phyloP scores from a whole-genome alignment of 2,797 vertebrate genomes.

The Eospalax fontanierii region DNA sequence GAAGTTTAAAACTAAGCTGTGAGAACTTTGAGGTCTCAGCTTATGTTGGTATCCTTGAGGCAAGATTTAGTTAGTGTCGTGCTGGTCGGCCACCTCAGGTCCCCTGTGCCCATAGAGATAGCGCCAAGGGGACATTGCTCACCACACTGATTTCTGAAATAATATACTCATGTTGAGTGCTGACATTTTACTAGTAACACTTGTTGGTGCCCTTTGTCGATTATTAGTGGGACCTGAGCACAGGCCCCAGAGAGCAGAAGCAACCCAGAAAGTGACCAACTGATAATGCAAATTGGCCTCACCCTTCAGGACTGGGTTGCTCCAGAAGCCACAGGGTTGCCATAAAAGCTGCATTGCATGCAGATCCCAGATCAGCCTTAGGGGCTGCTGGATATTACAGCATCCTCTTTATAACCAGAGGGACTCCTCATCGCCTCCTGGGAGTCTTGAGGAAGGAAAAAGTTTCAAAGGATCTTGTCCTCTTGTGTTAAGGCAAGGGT shows the following conservation, averaged over 20 bases:
- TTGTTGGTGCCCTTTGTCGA: background rate
- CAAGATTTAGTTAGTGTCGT: background rate
- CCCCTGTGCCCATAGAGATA: background rate
- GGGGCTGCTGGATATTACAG: background rate
- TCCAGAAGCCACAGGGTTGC: background rate
- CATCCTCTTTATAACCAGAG: too few species aligned
- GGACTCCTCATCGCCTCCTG: fast-evolving
- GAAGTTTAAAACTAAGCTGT: background rate
- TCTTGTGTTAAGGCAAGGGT: background rate
- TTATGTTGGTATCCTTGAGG: background rate
- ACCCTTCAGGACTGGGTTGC: fast-evolving
- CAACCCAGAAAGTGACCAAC: fast-evolving
- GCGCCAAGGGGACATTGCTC: background rate
- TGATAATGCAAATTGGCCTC: background rate
- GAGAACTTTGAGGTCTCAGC: background rate
- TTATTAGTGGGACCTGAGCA: background rate
- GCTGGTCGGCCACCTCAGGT: background rate
- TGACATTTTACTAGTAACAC: background rate
- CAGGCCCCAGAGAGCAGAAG: background rate
- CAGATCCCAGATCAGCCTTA: background rate
- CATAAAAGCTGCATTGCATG: too few species aligned
- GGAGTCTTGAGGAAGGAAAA: background rate
- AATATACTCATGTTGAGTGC: background rate
- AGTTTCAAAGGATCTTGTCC: background rate
- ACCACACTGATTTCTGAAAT: background rate